Base-by-base conservation (phyloP, 2,113 vertebrate species). In the Acanthochromis polyacanthus region DNA sequence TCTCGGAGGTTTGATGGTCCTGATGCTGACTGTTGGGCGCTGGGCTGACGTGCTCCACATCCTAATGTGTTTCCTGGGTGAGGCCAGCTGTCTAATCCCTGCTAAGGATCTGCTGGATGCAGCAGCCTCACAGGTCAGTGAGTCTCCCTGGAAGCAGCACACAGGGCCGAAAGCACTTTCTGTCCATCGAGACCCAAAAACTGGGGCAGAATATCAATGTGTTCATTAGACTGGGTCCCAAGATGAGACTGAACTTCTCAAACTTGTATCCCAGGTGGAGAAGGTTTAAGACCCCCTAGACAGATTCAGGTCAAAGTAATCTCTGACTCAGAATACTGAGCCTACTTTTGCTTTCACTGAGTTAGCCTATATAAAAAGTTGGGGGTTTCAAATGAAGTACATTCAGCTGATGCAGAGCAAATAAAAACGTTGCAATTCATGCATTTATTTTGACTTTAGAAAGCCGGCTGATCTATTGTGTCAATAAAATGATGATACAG, bases 31-130 rank as follows among this genome's bases (percentile, higher is more conserved):
- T 0, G 94, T 98, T 14, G 97, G 97, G 51, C 94, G 89, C 3
- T 99, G 97, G 97, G 80, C 72, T 0, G 98, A 99, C 67, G 89
- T 99, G 75, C 60, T 97, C 38, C 95, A 97, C 45, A 30, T 98
- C 70, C 4, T 97, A 0, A 0, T 97, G 62, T 98, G 96, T 0
- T 93, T 98, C 68, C 59, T 95, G 62, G 97, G 96, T 1, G 98
- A 99, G 92, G 72, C 96, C 30, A 95, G 94, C 91, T 99, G 97
- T 80, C 92, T 99, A 45, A 48, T 93, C 1, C 85, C 75, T 0
- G 84, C 93, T 0, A 85, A 90, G 4, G 78, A 87, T 36, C 87
- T 98, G 91, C 90, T 98, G 70, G 85, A 95, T 58, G 89, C 89
- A 4, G 94, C 95, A 81, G 83, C 86, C 67, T 58, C 23, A 45